Evolutionary conservation across 2,113 vertebrate genomes (phyloP), one percentile per base, ranked within the genome.

Genomic region (Myotis brandtii): DNA sequence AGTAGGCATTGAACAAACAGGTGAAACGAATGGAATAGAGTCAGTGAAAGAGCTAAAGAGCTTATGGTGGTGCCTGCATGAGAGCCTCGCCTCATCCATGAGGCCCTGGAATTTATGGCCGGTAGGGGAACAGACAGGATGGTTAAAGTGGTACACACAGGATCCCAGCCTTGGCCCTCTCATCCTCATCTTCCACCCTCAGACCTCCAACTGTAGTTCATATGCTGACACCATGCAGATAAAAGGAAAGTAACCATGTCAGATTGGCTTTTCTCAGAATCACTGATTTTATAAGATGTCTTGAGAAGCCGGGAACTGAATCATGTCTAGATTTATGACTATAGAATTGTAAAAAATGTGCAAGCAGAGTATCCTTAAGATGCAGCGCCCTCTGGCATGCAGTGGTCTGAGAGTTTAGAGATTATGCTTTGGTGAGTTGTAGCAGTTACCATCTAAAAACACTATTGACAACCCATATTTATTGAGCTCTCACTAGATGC

Each of bases 371-470:
- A 67, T 3, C 3, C 34, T 70, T 89, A 83, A 84, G 50, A 86
- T 59, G 9, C 32, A 89, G 27, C 6, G 21, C 23, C 16, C 54
- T 88, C 34, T 80, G 27, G 20, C n/a, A 87, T 81, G 30, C 2
- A 6, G 43, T n/a, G 6, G 30, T 48, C 52, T 40, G 64, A 84
- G 50, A 95, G n/a, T 21, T 75, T 79, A 86, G 48, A 67, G 56
- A 81, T 18, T 59, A 46, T 82, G 72, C 14, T 76, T 70, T 72
- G 23, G 32, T 46, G 56, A 87, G 27, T 77, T 69, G 32, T 50
- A 94, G 13, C 77, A 46, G 40, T 70, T 88, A 79, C 13, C 67
- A 82, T 83, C 77, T 83, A 46, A 90, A 80, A 92, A 75, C 43
- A 66, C 23, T 84, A 83, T 81, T 13, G 27, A 89, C 66, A 86